Percentiles rank a stretch among this genome's conserved stretches.
Evolutionary conservation across 2,888 invertebrate genomes (phyloP).

Genomic region (Heliconius erato): DNA sequence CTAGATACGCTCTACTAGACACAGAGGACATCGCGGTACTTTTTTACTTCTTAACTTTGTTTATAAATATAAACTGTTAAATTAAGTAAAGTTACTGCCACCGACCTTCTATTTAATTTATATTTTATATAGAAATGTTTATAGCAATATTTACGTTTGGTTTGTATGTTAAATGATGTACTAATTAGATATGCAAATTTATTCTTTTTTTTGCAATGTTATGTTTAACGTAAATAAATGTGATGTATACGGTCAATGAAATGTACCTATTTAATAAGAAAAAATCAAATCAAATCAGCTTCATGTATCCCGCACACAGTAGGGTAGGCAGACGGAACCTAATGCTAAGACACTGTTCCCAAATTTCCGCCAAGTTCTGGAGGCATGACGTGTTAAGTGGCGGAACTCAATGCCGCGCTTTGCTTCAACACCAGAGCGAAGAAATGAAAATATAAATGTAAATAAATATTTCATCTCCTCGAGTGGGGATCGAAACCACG

Average conservation of each 20-base stretch:
- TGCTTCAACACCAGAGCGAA: no score
- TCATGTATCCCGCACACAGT: no score
- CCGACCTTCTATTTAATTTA: neutral
- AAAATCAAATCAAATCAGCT: no score
- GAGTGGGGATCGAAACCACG: no score
- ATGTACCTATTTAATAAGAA: no score
- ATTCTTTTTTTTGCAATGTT: neutral
- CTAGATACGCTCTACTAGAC: conserved; percentile 27
- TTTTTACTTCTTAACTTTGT: neutral
- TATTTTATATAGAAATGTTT: neutral
- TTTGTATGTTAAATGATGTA: neutral
- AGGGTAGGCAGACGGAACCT: no score
- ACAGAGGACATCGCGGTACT: conserved; percentile 21
- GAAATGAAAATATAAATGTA: no score
- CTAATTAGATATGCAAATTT: neutral
- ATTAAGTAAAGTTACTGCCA: neutral
- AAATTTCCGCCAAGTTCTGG: no score
- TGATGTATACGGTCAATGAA: neutral
- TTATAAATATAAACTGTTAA: neutral
- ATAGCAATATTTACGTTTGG: neutral
- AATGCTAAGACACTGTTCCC: no score
- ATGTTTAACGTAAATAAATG: neutral
- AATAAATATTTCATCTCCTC: no score
- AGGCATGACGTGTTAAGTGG: no score
- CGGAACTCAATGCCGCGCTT: no score